Conservation (phyloP, 2,113 vertebrate species). For the Isichthys henryi region DNA sequence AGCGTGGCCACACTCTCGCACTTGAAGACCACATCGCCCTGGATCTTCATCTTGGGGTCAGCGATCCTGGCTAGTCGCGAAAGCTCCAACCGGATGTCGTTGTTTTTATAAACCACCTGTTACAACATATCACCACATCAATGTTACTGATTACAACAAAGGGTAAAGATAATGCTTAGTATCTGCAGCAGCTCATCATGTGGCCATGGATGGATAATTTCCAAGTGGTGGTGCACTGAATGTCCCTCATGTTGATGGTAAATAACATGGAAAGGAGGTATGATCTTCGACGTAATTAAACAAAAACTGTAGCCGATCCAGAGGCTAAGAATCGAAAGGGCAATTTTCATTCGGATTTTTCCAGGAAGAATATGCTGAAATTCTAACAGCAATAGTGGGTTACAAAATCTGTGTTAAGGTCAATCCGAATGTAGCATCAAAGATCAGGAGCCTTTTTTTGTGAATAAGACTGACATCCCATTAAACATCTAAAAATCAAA, state of each 20-base stretch:
- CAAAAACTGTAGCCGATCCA: not conserved
- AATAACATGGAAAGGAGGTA: not conserved
- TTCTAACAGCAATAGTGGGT: not conserved
- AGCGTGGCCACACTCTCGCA: conserved; percentile 93
- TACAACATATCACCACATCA: conserved; percentile 38
- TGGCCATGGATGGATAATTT: not conserved
- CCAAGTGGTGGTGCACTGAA: not conserved
- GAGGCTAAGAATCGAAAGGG: not conserved
- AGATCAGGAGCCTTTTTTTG: not conserved
- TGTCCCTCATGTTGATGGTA: not conserved
- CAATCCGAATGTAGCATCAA: not conserved
- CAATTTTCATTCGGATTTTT: not conserved
- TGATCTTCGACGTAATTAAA: not conserved
- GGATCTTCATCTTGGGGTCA: conserved; percentile 97
- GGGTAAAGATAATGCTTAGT: not conserved
- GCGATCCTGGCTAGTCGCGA: conserved; percentile 90
- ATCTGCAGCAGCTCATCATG: not conserved
- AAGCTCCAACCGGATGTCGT: conserved; percentile 89
- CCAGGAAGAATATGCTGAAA: not conserved
- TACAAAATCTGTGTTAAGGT: not conserved
- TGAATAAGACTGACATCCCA: not conserved
- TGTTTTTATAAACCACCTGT: conserved; percentile 88
- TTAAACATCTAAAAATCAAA: conserved; percentile 32
- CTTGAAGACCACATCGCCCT: conserved; percentile 87
- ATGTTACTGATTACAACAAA: not conserved